phyloP scores from a whole-genome alignment of 2,797 vertebrate species.

The Zalophus californianus region DNA sequence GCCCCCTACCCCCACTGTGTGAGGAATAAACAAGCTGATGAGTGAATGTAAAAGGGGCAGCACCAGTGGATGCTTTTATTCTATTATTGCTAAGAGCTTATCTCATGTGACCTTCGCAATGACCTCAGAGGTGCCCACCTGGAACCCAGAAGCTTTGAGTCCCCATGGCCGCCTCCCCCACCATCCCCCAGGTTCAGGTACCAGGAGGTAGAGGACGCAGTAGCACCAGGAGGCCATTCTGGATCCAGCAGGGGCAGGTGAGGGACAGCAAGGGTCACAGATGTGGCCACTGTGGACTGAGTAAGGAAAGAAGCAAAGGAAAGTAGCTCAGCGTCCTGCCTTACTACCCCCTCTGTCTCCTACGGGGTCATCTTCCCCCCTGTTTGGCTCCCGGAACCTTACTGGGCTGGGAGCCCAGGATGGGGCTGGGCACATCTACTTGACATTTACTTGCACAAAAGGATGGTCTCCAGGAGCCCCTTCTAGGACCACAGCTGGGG shows the following conservation, averaged over 20 bases:
- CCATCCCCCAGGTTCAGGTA: not conserved
- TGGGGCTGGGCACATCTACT: not conserved
- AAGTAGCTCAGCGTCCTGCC: not conserved
- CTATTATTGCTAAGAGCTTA: not conserved
- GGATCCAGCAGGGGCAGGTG: not conserved
- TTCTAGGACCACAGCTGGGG: not conserved
- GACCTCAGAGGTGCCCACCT: not conserved
- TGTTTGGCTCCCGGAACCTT: not conserved
- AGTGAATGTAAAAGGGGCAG: not conserved
- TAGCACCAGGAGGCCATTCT: not conserved
- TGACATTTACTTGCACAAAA: constrained; percentile 67
- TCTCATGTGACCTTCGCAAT: not conserved
- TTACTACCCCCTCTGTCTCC: not conserved
- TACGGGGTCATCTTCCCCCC: not conserved
- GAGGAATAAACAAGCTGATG: not conserved
- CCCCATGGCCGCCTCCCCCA: not conserved
- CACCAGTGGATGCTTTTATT: not conserved
- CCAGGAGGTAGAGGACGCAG: constrained; percentile 51
- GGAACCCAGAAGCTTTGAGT: not conserved
- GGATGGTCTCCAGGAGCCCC: constrained; percentile 47
- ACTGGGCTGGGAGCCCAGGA: not conserved
- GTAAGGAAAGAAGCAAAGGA: not conserved
- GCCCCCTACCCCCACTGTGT: rapidly evolving
- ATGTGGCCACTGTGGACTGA: not conserved
- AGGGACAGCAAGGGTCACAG: not conserved